Conservation (phyloP, 2,113 vertebrate species). For the Vanacampus margaritifer region DNA sequence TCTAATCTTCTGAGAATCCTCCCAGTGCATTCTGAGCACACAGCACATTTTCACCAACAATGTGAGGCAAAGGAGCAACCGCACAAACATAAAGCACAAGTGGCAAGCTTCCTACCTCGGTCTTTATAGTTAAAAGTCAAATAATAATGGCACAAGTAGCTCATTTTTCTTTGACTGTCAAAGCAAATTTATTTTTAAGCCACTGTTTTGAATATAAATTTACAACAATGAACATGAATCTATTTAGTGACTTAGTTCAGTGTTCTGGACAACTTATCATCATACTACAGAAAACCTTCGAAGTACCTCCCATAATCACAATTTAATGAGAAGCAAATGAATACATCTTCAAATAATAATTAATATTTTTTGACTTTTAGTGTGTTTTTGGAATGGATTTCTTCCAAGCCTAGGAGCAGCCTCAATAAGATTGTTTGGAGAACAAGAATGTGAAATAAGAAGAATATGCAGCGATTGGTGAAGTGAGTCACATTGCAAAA, state of each 20-base stretch:
- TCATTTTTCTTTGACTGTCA: too few species aligned
- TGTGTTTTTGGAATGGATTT: too few species aligned
- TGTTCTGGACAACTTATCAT: neutral
- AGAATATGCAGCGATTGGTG: too few species aligned
- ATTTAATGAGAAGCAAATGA: neutral
- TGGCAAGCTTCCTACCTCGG: neutral
- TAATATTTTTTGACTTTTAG: too few species aligned
- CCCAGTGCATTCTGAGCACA: constrained; percentile 4
- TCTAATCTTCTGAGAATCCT: constrained; percentile 23
- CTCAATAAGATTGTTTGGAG: too few species aligned
- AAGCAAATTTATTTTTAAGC: neutral
- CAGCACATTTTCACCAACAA: constrained; percentile 20
- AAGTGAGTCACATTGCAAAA: too few species aligned
- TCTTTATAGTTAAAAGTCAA: neutral
- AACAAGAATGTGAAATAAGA: too few species aligned
- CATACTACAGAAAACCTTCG: neutral
- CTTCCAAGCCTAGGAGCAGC: too few species aligned
- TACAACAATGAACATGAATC: neutral
- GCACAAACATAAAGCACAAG: constrained; percentile 8
- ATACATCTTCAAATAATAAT: too few species aligned
- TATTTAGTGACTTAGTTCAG: neutral
- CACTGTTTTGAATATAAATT: neutral
- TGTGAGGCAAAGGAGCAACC: constrained; percentile 16
- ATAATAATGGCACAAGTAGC: neutral
- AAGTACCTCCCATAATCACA: neutral